Evolutionary conservation across 1,140 invertebrate species (phyloP), one percentile per base, ranked within the genome.

Genomic region (Drosophila azteca): DNA sequence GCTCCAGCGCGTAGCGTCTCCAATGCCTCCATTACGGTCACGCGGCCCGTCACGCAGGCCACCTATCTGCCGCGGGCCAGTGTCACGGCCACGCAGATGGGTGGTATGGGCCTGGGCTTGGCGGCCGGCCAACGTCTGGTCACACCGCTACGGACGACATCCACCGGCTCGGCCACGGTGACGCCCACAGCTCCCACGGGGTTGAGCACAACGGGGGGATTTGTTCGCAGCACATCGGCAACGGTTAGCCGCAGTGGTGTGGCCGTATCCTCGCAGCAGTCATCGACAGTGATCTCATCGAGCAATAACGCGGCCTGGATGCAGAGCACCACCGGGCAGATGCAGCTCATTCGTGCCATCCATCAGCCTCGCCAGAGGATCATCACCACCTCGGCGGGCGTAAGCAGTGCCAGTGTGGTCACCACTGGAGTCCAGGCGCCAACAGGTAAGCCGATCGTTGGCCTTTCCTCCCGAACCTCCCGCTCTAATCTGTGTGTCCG

Each of bases 21-120:
- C 0, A 90, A 91, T 66, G 82, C 90, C 26, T 91, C 91, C 0
- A 92, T 91, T 45, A 92, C 90, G 6, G 91, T 92, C 17, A 91
- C 90, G n/a, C 50, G 90, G 17, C 81, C 90, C 0, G 75, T 80
- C 2, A 83, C 81, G 0, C 90, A 91, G 58, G 77, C 79, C 7
- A 90, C 90, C 0, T 92, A 91, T 53, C 57, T 91, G 29, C 91
- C 91, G 2, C 61, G 91, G 2, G 88, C 91, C 54, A 77, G 84
- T 41, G 87, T 91, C 13, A 90, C 85, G 1, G 83, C 85, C 41
- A 91, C 87, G 6, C 90, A 91, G 43, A 91, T 90, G 82, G 68
- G 77, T 2, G 78, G 87, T 3, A 78, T 90, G 13, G 74, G 70
- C 35, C 63, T 74, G 8, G 54, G 49, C 22, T 45, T 72, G n/a